Evolutionary conservation across 2,888 invertebrate genomes (phyloP).

Genomic region (Oegoconia quadripuncta): DNA sequence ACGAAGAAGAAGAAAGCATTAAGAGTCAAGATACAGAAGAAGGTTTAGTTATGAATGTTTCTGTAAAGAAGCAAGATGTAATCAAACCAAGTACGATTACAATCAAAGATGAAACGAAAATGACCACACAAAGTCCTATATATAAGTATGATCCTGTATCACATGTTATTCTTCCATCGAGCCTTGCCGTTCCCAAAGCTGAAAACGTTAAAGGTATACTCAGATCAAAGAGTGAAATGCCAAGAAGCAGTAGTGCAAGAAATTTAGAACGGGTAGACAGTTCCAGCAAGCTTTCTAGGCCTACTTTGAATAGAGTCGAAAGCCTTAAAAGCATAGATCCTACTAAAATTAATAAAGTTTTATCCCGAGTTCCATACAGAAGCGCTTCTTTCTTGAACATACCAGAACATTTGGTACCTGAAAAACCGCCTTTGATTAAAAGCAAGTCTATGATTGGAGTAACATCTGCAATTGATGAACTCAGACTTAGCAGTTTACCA

Average conservation of each 20-base stretch:
- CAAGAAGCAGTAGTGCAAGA: constrained; percentile 61
- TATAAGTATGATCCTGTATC: constrained; percentile 66
- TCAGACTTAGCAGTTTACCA: constrained; percentile 59
- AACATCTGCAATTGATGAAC: constrained; percentile 44
- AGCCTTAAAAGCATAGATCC: constrained; percentile 68
- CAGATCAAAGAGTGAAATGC: constrained; percentile 42
- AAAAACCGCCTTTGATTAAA: constrained; percentile 61
- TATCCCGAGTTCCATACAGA: constrained; percentile 65
- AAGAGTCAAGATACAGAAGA: constrained; percentile 61
- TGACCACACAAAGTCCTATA: constrained; percentile 57
- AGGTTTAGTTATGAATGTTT: constrained; percentile 64
- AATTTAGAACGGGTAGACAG: constrained; percentile 60
- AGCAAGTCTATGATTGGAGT: constrained; percentile 69
- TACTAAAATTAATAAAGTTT: constrained; percentile 58
- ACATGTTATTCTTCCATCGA: constrained; percentile 49
- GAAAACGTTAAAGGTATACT: constrained; percentile 69
- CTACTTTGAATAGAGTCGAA: constrained; percentile 60
- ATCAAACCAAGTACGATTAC: constrained; percentile 68
- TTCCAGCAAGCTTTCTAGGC: constrained; percentile 39
- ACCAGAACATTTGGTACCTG: constrained; percentile 60
- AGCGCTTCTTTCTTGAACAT: constrained; percentile 73
- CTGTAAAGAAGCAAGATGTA: constrained; percentile 62
- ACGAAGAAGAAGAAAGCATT: constrained; percentile 69
- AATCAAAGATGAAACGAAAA: constrained; percentile 65
- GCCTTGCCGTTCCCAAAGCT: constrained; percentile 55